A percentile compares a stretch with the other conserved stretches of the same genome.
phyloP scores from a whole-genome alignment of 2,888 invertebrate species.

The Mesorhabditis sp. region DNA sequence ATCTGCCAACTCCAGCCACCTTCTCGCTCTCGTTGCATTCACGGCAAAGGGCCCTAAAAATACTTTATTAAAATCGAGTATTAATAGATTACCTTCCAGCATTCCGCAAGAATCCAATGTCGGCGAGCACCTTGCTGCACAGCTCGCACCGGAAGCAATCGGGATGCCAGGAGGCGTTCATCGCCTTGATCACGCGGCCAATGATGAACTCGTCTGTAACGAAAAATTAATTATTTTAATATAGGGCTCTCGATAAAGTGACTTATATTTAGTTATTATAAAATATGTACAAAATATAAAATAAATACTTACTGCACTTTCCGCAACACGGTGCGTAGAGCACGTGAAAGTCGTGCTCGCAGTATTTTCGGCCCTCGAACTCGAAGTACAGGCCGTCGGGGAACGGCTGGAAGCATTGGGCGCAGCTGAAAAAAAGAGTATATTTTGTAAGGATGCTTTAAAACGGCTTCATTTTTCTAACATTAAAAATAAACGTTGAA shows the following conservation, averaged over 20 bases:
- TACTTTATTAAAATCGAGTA: neutral
- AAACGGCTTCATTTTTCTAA: neutral
- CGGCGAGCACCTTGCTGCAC: constrained; percentile 85
- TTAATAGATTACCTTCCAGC: constrained; percentile 64
- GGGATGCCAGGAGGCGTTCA: constrained; percentile 99
- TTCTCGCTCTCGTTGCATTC: constrained; percentile 93
- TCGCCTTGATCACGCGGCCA: constrained; percentile 97
- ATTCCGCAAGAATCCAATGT: constrained; percentile 84
- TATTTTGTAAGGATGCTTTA: neutral
- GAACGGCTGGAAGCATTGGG: constrained; percentile 96
- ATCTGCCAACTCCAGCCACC: constrained; percentile 88
- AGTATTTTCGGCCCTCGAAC: constrained; percentile 97
- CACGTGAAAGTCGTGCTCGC: constrained; percentile 97
- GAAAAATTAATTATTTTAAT: neutral
- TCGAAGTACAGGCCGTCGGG: constrained; percentile 96
- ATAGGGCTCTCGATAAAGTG: no score
- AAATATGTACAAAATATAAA: no score
- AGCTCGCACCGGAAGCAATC: constrained; percentile 93
- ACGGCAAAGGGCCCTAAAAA: constrained; percentile 76
- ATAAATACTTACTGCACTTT: constrained; percentile 72
- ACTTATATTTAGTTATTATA: no score
- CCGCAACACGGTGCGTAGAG: constrained; percentile 84
- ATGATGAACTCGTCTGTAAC: constrained; percentile 78
- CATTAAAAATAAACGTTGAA: neutral
- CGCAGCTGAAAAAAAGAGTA: constrained; percentile 69